These are phyloP conservation scores for Lycocerus yunnanus DNA, from an alignment of 2,888 invertebrate species.

Conservation along the genomic window DNA sequence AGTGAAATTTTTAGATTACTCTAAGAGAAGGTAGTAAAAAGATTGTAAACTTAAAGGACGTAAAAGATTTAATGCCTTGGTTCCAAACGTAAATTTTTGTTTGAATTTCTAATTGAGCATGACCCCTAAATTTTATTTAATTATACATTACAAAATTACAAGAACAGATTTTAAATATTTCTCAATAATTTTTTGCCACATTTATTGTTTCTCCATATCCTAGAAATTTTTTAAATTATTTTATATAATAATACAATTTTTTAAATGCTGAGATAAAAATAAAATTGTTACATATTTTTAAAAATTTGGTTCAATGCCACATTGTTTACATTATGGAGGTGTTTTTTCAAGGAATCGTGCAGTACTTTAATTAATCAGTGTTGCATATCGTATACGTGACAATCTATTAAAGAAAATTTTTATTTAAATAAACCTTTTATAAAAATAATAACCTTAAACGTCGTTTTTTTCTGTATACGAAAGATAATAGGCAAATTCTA, in stretches of 20 bases:
- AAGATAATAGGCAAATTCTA: too few species aligned
- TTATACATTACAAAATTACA: too few species aligned
- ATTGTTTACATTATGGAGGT: neutral
- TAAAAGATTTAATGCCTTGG: too few species aligned
- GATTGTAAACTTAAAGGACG: too few species aligned
- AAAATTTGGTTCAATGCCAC: slow-evolving; percentile 14
- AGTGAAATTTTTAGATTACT: too few species aligned
- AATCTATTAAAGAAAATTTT: neutral
- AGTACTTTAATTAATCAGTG: slow-evolving; percentile 11
- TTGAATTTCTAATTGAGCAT: too few species aligned
- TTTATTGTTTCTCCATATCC: neutral
- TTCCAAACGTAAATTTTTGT: too few species aligned
- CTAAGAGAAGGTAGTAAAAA: too few species aligned
- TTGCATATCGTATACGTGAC: slow-evolving; percentile 14
- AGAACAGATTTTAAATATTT: neutral
- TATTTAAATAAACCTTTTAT: too few species aligned
- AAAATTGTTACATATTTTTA: slow-evolving; percentile 2
- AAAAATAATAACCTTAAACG: too few species aligned
- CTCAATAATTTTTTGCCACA: neutral
- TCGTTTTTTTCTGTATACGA: too few species aligned
- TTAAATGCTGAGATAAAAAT: neutral
- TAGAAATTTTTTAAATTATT: neutral
- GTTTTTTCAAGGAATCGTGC: neutral
- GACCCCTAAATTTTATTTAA: too few species aligned
- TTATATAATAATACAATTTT: neutral